Percentiles rank a stretch among this genome's conserved stretches.
Evolutionary conservation across 2,888 invertebrate genomes (phyloP).

Genomic region (Candidula unifasciata): DNA sequence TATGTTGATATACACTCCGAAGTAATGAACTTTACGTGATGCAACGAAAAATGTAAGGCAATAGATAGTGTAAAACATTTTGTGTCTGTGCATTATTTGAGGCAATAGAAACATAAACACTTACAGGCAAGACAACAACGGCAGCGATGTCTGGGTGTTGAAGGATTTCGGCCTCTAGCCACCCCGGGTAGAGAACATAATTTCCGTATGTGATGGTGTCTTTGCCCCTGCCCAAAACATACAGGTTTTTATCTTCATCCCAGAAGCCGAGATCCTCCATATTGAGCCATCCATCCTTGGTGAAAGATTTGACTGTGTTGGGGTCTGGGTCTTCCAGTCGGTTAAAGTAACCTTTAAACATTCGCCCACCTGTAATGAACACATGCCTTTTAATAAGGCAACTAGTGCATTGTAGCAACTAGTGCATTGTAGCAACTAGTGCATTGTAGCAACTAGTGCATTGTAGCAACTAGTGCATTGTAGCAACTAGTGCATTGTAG

Average conservation of each 20-base stretch:
- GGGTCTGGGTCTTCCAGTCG: slow-evolving; percentile 24
- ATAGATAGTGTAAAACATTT: too few relatives aligned
- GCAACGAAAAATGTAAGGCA: too few relatives aligned
- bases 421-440: too few relatives aligned
- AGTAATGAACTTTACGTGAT: too few relatives aligned
- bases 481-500: too few relatives aligned
- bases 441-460: too few relatives aligned
- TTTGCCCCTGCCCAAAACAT: slow-evolving; percentile 30
- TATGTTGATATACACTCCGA: too few relatives aligned
- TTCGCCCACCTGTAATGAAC: neutral
- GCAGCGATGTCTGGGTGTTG: slow-evolving; percentile 16
- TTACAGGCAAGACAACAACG: slow-evolving; percentile 14
- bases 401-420: too few relatives aligned
- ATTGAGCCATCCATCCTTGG: slow-evolving; percentile 33
- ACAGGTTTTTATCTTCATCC: slow-evolving; percentile 32
- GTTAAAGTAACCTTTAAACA: slow-evolving; percentile 34
- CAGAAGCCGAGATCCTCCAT: slow-evolving; percentile 15
- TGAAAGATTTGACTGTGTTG: slow-evolving; percentile 24
- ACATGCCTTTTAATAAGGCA: too few relatives aligned
- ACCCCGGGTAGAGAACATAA: slow-evolving; percentile 23
- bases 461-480: too few relatives aligned
- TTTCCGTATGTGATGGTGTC: slow-evolving; percentile 29
- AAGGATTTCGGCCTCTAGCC: slow-evolving; percentile 29
- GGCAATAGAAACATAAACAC: neutral
- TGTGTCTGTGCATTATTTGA: too few relatives aligned